Percentiles rank a stretch among this genome's conserved stretches.
These are phyloP conservation scores for Spilogale gracilis DNA, from an alignment of 2,113 vertebrate genomes.

Conservation along the genomic window DNA sequence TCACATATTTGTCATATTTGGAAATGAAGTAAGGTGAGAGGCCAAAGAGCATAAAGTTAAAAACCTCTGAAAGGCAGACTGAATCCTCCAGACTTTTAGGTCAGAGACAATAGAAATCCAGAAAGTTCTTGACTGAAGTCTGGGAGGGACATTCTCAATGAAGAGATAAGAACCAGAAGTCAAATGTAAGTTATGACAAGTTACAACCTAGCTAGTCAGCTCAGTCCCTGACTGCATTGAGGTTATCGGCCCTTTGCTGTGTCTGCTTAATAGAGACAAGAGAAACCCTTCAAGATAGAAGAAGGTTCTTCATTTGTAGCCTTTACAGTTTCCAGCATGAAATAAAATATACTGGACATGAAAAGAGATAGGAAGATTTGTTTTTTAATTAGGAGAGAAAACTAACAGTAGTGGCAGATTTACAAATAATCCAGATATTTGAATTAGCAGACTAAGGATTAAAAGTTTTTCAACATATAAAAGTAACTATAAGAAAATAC, in stretches of 20 bases:
- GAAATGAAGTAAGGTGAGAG: background rate
- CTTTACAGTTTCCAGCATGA: background rate
- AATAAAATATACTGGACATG: background rate
- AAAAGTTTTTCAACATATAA: background rate
- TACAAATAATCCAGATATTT: slow-evolving; percentile 8
- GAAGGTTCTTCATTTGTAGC: background rate
- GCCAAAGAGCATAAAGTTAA: background rate
- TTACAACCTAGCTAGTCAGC: background rate
- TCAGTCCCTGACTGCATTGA: background rate
- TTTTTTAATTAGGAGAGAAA: background rate
- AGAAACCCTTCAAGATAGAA: background rate
- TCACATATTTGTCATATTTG: background rate
- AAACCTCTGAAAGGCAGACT: background rate
- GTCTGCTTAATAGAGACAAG: background rate
- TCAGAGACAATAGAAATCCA: background rate
- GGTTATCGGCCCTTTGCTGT: background rate
- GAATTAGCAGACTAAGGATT: background rate
- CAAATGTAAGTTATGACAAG: background rate
- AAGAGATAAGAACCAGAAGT: background rate
- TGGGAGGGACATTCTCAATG: background rate
- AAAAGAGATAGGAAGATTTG: background rate
- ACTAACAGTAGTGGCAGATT: background rate
- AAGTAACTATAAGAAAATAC: slow-evolving; percentile 30
- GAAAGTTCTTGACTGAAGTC: background rate
- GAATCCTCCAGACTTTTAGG: background rate